These are phyloP conservation scores for Lepidocyrtoides sp. DNA, from an alignment of 2,888 invertebrate species.

Conservation along the genomic window DNA sequence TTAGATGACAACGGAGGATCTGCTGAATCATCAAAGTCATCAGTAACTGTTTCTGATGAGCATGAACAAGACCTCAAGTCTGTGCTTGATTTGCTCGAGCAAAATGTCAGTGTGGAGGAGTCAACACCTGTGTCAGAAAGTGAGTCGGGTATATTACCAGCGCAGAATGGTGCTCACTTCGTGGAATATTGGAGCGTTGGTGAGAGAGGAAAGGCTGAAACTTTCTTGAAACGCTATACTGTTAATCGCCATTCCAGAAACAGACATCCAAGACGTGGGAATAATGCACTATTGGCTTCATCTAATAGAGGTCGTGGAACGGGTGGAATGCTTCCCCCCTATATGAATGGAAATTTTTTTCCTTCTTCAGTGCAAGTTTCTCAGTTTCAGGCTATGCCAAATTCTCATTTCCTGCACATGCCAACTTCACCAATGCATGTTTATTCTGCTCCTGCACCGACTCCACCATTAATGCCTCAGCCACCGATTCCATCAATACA, in stretches of 20 bases:
- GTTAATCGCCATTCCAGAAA: not conserved
- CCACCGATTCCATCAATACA: constrained; percentile 6
- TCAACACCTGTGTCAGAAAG: not conserved
- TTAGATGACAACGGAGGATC: not conserved
- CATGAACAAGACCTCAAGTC: not conserved
- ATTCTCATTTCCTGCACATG: not conserved
- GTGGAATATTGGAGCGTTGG: constrained; percentile 59
- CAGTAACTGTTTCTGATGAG: not conserved
- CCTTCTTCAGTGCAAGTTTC: not conserved
- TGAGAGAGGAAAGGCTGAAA: not conserved
- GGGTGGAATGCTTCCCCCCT: not conserved
- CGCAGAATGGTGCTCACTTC: constrained; percentile 18
- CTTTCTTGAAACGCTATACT: not conserved
- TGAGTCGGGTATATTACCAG: not conserved
- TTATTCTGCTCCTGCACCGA: not conserved
- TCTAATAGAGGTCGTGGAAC: not conserved
- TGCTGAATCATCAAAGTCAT: not conserved
- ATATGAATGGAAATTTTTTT: not conserved
- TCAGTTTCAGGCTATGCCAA: not conserved
- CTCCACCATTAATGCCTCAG: not conserved
- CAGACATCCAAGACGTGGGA: not conserved
- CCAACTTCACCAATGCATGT: not conserved
- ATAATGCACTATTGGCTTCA: not conserved
- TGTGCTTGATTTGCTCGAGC: constrained; percentile 39
- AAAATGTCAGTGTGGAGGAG: not conserved